phyloP scores from a whole-genome alignment of 37 sponge, comb jelly and placozoan species.

The Hexactinellida sp. region DNA sequence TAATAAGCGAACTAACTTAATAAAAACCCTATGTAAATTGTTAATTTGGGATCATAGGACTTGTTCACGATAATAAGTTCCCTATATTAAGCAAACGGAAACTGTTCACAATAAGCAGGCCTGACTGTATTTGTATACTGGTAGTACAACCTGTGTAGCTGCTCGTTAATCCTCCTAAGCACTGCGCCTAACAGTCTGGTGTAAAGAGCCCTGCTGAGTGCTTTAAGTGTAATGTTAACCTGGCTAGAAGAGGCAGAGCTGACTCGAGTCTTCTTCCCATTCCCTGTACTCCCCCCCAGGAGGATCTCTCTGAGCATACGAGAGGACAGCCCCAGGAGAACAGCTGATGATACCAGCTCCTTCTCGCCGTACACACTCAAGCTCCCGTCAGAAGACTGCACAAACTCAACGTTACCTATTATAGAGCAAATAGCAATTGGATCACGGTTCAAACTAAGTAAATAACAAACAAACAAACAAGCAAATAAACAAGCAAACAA shows the following conservation, averaged over 20 bases:
- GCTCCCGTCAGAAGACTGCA: background rate
- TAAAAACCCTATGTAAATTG: too few species aligned
- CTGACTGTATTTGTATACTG: too few species aligned
- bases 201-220: background rate
- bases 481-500: too few species aligned
- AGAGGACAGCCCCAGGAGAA: background rate
- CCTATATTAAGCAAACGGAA: too few species aligned
- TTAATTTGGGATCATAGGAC: too few species aligned
- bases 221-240: background rate
- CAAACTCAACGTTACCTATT: background rate
- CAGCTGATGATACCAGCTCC: background rate
- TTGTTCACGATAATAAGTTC: too few species aligned
- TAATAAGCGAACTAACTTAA: too few species aligned
- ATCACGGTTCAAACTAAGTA: too few species aligned
- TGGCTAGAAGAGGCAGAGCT: background rate
- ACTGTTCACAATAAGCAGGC: too few species aligned
- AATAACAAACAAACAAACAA: too few species aligned
- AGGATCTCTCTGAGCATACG: background rate
- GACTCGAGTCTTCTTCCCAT: background rate
- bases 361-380: background rate
- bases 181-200: conserved; percentile 3
- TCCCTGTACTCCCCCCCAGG: background rate
- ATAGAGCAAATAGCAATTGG: background rate
- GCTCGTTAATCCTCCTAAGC: background rate
- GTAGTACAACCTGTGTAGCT: background rate